Conservation (phyloP, 1,140 invertebrate species). For the Asbolus verrucosus region DNA sequence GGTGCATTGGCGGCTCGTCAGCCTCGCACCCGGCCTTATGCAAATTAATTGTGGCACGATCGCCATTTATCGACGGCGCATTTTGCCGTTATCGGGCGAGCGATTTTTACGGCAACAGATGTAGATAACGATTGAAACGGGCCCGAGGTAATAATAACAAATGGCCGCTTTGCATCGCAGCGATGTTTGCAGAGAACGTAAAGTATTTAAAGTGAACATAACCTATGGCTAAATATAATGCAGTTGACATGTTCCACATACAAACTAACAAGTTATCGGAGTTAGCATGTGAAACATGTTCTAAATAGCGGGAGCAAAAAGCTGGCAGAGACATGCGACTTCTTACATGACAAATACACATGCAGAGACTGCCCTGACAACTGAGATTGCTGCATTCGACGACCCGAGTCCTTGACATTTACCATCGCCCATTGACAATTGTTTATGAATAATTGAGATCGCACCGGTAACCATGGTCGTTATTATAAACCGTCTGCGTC, state of each 20-base stretch:
- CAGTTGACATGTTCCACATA: conserved; percentile 50
- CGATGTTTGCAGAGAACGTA: conserved; percentile 7
- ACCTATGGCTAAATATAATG: conserved; percentile 49
- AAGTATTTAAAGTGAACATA: conserved; percentile 41
- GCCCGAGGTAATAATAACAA: conserved; percentile 37
- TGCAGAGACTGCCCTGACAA: conserved; percentile 47
- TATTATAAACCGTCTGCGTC: conserved; percentile 38
- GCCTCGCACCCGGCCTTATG: too few species aligned
- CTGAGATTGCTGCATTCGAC: conserved; percentile 53
- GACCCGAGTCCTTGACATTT: conserved; percentile 53
- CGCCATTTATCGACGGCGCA: too few species aligned
- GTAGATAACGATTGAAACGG: conserved; percentile 8
- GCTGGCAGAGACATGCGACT: conserved; percentile 44
- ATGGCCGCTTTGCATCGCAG: conserved; percentile 7
- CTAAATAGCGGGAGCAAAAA: conserved; percentile 46
- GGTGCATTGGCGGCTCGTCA: too few species aligned
- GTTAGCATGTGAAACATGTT: conserved; percentile 50
- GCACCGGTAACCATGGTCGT: conserved; percentile 39
- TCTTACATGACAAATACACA: conserved; percentile 54
- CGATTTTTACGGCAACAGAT: conserved; percentile 22
- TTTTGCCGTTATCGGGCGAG: conserved; percentile 20
- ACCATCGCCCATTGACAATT: conserved; percentile 49
- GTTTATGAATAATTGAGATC: conserved; percentile 50
- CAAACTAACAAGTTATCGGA: conserved; percentile 48
- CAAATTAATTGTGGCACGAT: too few species aligned